phyloP scores from a whole-genome alignment of 2,797 vertebrate species.

The Sitta carolinensis region DNA sequence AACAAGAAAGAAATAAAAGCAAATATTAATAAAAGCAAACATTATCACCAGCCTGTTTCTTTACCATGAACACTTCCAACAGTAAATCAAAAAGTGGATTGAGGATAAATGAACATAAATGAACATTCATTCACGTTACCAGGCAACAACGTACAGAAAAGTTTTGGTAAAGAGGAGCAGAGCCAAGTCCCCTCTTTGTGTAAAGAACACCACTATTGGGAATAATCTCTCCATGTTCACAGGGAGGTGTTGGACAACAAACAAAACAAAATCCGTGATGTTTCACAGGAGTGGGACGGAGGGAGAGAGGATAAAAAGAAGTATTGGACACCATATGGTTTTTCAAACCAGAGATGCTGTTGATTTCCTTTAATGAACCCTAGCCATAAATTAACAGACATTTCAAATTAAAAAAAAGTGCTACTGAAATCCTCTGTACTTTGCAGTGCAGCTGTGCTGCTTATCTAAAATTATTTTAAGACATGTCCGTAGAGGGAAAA shows the following conservation, averaged over 20 bases:
- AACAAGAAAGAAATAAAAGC: neutral
- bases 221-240: neutral
- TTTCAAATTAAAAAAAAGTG: neutral
- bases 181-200: neutral
- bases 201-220: neutral
- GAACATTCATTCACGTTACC: fast-evolving
- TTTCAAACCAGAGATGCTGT: neutral
- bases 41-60: neutral
- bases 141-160: neutral
- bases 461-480: neutral
- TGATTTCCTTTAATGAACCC: neutral
- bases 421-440: neutral
- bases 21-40: neutral
- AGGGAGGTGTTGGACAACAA: neutral
- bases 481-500: fast-evolving
- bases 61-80: neutral
- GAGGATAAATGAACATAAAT: neutral
- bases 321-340: neutral
- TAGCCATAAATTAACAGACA: neutral
- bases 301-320: neutral
- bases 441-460: neutral
- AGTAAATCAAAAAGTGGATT: neutral
- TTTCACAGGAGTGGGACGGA: neutral
- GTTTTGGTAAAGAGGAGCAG: neutral
- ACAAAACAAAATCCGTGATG: neutral